Evolutionary conservation across 2,888 invertebrate genomes (phyloP).

Genomic region (Amblyteles armatorius): DNA sequence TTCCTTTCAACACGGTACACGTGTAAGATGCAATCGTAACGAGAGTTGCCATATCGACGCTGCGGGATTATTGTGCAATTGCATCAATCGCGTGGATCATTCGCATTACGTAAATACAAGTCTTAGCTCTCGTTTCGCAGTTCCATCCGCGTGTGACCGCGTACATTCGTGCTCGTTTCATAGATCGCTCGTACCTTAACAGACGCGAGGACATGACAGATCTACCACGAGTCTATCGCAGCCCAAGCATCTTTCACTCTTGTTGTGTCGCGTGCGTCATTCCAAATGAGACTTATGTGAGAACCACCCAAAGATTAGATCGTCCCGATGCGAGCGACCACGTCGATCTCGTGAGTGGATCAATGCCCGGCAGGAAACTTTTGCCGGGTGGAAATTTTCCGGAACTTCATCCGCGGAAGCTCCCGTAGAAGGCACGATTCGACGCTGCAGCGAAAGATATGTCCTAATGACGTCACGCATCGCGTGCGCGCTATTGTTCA

Average conservation of each 20-base stretch:
- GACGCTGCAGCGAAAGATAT: constrained; percentile 2
- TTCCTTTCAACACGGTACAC: not conserved
- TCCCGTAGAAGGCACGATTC: not conserved
- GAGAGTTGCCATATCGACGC: not conserved
- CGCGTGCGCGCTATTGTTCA: constrained; percentile 33
- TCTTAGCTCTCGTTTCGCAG: not conserved
- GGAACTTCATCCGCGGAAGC: not conserved
- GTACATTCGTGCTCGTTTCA: not conserved
- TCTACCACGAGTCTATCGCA: no score
- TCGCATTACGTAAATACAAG: not conserved
- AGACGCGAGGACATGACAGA: no score
- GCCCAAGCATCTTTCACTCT: no score
- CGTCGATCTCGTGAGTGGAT: not conserved
- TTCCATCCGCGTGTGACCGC: not conserved
- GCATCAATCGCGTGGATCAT: not conserved
- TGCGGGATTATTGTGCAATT: not conserved
- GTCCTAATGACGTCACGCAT: constrained; percentile 35
- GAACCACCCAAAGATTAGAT: not conserved
- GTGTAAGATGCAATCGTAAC: not conserved
- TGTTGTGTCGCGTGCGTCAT: not conserved
- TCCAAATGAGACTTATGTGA: not conserved
- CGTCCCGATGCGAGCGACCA: not conserved
- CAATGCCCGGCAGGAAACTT: not conserved
- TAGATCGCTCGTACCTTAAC: not conserved
- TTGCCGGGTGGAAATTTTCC: not conserved